Evolutionary conservation across 2,113 vertebrate species (phyloP).

Genomic region (Semicossyphus pulcher): DNA sequence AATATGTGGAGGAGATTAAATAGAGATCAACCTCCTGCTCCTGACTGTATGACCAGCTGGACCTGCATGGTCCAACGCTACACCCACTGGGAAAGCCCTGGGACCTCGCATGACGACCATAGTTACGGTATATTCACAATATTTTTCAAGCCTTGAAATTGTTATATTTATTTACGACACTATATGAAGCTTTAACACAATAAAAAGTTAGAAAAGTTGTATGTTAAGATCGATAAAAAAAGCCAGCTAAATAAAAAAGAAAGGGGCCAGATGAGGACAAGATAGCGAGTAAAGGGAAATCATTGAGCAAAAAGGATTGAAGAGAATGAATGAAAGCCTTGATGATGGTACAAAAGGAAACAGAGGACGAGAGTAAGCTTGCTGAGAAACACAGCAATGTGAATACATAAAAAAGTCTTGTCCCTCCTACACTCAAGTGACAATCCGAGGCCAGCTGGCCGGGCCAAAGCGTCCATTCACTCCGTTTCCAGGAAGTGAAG

Average conservation of each 20-base stretch:
- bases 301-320: not conserved
- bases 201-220: not conserved
- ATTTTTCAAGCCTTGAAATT: not conserved
- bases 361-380: not conserved
- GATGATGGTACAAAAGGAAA: conserved; percentile 16
- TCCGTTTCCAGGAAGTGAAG: conserved; percentile 41
- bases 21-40: too few species aligned
- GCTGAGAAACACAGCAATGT: conserved; percentile 34
- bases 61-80: not conserved
- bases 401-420: conserved; percentile 29
- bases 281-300: not conserved
- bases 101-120: not conserved
- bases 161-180: not conserved
- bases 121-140: not conserved
- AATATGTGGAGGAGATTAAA: not conserved
- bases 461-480: conserved; percentile 49
- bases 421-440: conserved; percentile 54
- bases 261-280: not conserved
- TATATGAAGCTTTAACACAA: not conserved
- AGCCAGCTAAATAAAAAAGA: not conserved
- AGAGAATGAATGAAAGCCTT: conserved; percentile 28
- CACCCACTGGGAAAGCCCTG: not conserved
- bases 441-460: conserved; percentile 60
- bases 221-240: not conserved
- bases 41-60: conserved; percentile 17